Conservation (phyloP, 2,113 vertebrate species). For the Cepphus grylle region DNA sequence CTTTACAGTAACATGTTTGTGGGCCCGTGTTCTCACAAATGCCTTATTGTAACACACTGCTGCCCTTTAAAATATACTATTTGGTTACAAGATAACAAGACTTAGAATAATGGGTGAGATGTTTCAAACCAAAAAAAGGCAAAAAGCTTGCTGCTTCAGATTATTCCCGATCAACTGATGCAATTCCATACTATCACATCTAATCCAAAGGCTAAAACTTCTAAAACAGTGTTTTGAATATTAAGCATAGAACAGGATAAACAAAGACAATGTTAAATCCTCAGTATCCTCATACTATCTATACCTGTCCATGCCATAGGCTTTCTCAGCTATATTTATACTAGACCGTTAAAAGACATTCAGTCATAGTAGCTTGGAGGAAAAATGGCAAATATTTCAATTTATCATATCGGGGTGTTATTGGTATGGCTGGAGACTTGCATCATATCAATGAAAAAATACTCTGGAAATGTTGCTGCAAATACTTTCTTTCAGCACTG, state of each 20-base stretch:
- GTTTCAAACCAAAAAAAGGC: too few species aligned
- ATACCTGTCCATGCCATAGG: accelerated
- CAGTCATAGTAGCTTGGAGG: not conserved
- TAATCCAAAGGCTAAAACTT: not conserved
- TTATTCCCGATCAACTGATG: not conserved
- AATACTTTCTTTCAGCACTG: not conserved
- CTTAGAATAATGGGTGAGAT: not conserved
- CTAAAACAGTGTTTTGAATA: not conserved
- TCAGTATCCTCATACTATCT: not conserved
- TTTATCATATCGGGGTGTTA: not conserved
- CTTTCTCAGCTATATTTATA: not conserved
- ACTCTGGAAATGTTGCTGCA: not conserved
- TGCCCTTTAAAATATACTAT: not conserved
- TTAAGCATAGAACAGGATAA: not conserved
- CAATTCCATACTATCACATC: not conserved
- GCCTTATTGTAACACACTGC: not conserved
- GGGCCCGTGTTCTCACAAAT: not conserved
- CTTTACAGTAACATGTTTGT: not conserved
- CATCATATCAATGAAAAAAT: not conserved
- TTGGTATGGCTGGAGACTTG: not conserved
- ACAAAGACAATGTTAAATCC: not conserved
- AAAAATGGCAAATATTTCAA: not conserved
- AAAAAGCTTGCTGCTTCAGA: not conserved
- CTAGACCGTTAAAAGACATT: not conserved
- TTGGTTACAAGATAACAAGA: not conserved